Evolutionary conservation across 2,113 vertebrate species (phyloP).

Genomic region (Cheirogaleus medius): DNA sequence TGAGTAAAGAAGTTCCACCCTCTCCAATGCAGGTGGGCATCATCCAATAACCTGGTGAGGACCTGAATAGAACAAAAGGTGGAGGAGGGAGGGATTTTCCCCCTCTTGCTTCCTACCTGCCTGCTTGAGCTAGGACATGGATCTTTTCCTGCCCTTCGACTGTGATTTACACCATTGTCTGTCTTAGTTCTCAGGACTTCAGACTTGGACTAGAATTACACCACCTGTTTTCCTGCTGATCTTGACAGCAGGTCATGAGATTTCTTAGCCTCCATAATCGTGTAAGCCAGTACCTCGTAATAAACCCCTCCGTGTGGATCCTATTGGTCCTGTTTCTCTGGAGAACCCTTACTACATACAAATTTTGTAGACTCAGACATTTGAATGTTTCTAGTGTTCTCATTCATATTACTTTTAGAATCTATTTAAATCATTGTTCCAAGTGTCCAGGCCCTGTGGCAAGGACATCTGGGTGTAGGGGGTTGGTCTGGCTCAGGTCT

Average conservation of each 20-base stretch:
- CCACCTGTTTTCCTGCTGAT: too few relatives aligned
- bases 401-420: not conserved
- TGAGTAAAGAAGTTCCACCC: not conserved
- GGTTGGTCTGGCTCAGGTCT: not conserved
- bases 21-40: not conserved
- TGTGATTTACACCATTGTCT: not conserved
- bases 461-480: not conserved
- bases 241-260: too few relatives aligned
- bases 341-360: not conserved
- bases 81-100: not conserved
- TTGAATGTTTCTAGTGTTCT: not conserved
- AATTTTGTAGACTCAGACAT: not conserved
- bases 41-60: not conserved
- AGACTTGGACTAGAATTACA: not conserved
- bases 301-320: not conserved
- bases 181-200: not conserved
- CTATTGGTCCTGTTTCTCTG: not conserved
- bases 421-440: not conserved
- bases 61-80: not conserved
- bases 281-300: too few relatives aligned
- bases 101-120: not conserved
- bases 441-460: not conserved
- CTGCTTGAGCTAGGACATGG: not conserved
- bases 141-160: not conserved
- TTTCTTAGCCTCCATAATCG: too few relatives aligned